phyloP scores from a whole-genome alignment of 2,888 invertebrate genomes.

The Dioctria linearis region DNA sequence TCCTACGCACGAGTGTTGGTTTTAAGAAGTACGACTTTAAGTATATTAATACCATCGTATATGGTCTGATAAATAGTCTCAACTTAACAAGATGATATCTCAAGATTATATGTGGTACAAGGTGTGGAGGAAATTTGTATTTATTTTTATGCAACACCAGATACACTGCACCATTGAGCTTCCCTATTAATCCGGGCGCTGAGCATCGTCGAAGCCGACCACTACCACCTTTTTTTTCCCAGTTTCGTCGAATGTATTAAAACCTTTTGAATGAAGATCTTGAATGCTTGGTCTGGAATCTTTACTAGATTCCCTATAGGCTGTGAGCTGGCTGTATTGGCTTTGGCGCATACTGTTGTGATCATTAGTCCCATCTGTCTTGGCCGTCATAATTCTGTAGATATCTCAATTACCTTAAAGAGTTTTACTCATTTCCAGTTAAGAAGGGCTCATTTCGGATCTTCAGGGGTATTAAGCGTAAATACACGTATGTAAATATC shows the following conservation, averaged over 20 bases:
- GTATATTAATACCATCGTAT: constrained; percentile 34
- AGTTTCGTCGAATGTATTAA: constrained; percentile 46
- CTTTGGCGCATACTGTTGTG: constrained; percentile 48
- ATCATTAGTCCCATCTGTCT: constrained; percentile 59
- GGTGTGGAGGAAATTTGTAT: constrained; percentile 60
- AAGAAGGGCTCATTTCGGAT: constrained; percentile 44
- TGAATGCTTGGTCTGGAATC: constrained; percentile 1
- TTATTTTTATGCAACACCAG: constrained; percentile 53
- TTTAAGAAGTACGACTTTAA: constrained; percentile 39
- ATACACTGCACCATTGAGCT: constrained; percentile 38
- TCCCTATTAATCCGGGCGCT: constrained; percentile 35
- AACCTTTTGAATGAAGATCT: constrained; percentile 37
- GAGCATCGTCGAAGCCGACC: neutral
- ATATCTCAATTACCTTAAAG: constrained; percentile 58
- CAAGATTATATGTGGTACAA: constrained; percentile 59
- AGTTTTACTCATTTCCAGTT: constrained; percentile 51
- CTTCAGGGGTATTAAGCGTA: constrained; percentile 47
- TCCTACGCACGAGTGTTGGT: constrained; percentile 24
- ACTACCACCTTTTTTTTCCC: constrained; percentile 13
- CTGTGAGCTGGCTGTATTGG: constrained; percentile 2
- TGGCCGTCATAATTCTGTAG: constrained; percentile 57
- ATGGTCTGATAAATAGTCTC: constrained; percentile 59
- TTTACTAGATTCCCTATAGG: neutral
- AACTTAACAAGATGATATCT: constrained; percentile 62
- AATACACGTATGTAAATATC: constrained; percentile 58